Evolutionary conservation across 2,113 vertebrate genomes (phyloP).

Genomic region (Phyllostomus discolor): DNA sequence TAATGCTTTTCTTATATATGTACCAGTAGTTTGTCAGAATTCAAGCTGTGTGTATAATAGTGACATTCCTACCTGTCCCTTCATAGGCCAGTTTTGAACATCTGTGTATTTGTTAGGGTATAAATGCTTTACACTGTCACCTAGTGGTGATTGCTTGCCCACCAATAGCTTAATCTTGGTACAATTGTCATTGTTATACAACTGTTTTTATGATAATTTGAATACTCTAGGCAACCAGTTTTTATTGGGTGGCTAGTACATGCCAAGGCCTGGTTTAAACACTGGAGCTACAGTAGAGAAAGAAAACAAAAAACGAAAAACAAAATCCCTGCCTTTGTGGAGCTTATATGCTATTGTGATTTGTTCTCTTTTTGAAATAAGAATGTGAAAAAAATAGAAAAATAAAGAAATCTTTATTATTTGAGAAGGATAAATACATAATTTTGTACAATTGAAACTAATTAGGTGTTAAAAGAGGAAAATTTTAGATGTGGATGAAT

Average conservation of each 20-base stretch:
- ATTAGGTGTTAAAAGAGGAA: not conserved
- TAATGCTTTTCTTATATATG: not conserved
- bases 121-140: conserved; percentile 38
- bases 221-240: not conserved
- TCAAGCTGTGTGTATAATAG: not conserved
- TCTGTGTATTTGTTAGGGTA: not conserved
- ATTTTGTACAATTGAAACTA: conserved; percentile 17
- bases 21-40: not conserved
- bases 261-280: not conserved
- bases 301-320: not conserved
- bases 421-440: not conserved
- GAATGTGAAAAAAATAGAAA: not conserved
- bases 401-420: not conserved
- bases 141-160: conserved; percentile 11
- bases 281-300: not conserved
- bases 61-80: not conserved
- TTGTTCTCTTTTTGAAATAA: not conserved
- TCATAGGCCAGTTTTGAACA: not conserved
- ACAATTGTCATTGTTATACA: not conserved
- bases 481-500: not conserved
- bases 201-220: not conserved
- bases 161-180: not conserved
- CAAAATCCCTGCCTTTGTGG: not conserved
- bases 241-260: not conserved
- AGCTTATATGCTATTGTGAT: not conserved